phyloP scores from a whole-genome alignment of 92 coral and sea anemone species.

The Zoanthus gigantus region DNA sequence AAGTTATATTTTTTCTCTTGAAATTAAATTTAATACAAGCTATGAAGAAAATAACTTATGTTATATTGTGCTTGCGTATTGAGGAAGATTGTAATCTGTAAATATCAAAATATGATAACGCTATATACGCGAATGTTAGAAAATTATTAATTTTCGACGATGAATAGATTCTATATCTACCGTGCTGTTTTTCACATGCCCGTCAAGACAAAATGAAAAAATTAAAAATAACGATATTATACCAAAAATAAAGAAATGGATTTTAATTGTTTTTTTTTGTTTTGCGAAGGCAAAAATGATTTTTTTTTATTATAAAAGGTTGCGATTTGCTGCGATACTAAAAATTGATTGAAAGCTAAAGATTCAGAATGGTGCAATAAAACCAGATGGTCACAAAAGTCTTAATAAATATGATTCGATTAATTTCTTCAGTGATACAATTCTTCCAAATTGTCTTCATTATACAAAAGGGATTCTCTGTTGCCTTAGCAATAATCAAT shows the following conservation, averaged over 20 bases:
- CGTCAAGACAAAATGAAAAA: not conserved
- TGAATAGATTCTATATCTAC: not conserved
- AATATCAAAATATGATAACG: constrained; percentile 9
- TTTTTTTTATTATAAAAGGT: constrained; percentile 1
- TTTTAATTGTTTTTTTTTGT: not conserved
- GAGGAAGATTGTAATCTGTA: constrained; percentile 35
- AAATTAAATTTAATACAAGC: constrained; percentile 24
- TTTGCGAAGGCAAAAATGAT: constrained; percentile 5
- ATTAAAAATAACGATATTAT: not conserved
- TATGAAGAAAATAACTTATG: constrained; percentile 18
- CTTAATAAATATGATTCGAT: constrained; percentile 42
- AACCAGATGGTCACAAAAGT: constrained; percentile 34
- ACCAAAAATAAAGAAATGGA: constrained; percentile 1
- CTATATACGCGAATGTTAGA: not conserved
- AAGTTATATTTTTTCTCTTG: constrained; percentile 21
- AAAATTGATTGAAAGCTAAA: constrained; percentile 27
- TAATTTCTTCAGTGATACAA: constrained; percentile 44
- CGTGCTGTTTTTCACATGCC: not conserved
- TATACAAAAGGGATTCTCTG: constrained; percentile 20
- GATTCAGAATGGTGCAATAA: constrained; percentile 12
- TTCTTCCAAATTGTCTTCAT: constrained; percentile 43
- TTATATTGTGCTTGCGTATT: constrained; percentile 37
- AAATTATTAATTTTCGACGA: constrained; percentile 10
- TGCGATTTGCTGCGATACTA: constrained; percentile 30
- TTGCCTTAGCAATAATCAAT: constrained; percentile 41